Base-by-base conservation (phyloP, 2,797 vertebrate species). In the Ceyx erithaca region DNA sequence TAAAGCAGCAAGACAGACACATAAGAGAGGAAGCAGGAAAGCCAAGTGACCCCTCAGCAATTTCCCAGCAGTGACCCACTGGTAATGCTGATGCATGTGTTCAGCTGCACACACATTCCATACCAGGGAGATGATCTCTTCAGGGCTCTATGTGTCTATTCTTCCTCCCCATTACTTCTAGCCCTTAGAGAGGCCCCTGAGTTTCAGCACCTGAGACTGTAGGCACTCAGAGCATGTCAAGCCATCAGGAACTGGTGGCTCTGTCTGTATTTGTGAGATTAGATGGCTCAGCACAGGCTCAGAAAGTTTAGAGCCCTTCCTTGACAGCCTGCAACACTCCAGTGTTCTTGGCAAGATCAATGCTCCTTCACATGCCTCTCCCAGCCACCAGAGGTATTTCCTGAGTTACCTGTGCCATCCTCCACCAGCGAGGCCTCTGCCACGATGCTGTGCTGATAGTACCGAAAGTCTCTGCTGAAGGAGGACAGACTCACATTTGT, bases 321-420 rank as follows among this genome's bases (percentile, higher is more conserved):
- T 77, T 25, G 4, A 31, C 54, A 89, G 61, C 12, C 57, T 68
- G 28, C 40, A 79, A 58, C 26, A 5, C 54, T 58, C 9, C 7
- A 3, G 14, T 31, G 37, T 11, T 51, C 62, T 80, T 68, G 54
- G 25, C 35, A 69, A 54, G 21, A 68, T 21, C 12, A 22, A 14
- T 45, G 46, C 23, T 31, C 18, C 21, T 66, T 61, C 66, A 72
- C 10, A 14, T 23, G 46, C 41, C 35, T 81, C 63, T 79, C 21
- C 20, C 52, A 83, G 33, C 5, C 41, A 59, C 15, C 21, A 67
- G 48, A 61, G 35, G 45, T 4, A 3, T 33, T 69, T 69, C 10
- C n/a, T 71, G 45, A 75, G 69, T 89, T 90, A 98, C 98, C 98
- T 71, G 98, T 98, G 76, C 95, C 98, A 54, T 78, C 77, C 89